phyloP scores from a whole-genome alignment of 2,888 invertebrate genomes.

The Crepidodera aurea region DNA sequence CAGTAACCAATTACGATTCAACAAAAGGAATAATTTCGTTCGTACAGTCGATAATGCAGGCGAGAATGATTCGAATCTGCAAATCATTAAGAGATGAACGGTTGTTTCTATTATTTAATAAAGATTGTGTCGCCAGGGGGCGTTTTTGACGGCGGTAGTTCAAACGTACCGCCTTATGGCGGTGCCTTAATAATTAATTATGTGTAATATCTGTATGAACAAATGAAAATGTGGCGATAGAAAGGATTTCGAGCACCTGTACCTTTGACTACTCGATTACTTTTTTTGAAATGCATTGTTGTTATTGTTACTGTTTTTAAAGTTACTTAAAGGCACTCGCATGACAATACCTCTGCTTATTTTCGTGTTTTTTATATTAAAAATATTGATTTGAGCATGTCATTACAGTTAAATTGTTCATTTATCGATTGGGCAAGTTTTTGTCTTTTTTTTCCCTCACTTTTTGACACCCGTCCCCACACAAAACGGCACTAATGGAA shows the following conservation, averaged over 20 bases:
- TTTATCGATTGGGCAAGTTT: no score
- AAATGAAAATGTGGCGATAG: constrained; percentile 11
- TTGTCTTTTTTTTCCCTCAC: no score
- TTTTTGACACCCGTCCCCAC: no score
- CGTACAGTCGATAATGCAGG: constrained; percentile 42
- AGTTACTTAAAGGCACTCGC: no score
- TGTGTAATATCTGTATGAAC: constrained; percentile 34
- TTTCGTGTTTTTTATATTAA: no score
- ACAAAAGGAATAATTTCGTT: constrained; percentile 51
- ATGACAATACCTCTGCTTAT: no score
- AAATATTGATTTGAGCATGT: no score
- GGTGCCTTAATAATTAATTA: constrained; percentile 44
- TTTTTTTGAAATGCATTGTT: neutral
- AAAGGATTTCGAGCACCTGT: constrained; percentile 18
- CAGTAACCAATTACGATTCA: constrained; percentile 49
- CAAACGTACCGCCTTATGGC: constrained; percentile 41
- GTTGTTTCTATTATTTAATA: constrained; percentile 57
- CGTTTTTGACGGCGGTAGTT: constrained; percentile 41
- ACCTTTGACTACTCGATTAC: neutral
- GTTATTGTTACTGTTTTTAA: no score
- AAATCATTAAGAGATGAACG: constrained; percentile 51
- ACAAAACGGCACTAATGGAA: no score
- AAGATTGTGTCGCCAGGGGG: constrained; percentile 55
- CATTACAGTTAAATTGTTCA: no score
- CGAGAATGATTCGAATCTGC: constrained; percentile 51